phyloP scores from a whole-genome alignment of 2,797 vertebrate species.

The Melanotaenia maccullochi region DNA sequence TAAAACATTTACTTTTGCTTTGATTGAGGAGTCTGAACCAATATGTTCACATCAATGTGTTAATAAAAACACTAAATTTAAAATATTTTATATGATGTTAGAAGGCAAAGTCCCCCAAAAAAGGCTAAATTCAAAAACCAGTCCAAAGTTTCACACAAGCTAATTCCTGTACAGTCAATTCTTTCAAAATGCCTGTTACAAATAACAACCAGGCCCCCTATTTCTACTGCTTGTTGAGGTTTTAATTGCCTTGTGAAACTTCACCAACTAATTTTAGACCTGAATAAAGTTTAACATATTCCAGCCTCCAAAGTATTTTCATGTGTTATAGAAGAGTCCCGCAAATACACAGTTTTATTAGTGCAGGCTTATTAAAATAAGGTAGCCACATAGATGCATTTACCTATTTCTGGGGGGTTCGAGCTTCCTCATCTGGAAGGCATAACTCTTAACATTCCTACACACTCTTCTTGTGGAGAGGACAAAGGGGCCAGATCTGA shows the following conservation, averaged over 20 bases:
- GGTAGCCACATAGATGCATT: constrained; percentile 37
- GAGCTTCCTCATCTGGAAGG: constrained; percentile 68
- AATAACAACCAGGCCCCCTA: constrained; percentile 13
- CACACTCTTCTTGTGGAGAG: constrained; percentile 33
- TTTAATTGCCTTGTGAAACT: constrained; percentile 20
- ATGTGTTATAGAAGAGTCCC: constrained; percentile 36
- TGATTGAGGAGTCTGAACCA: background rate
- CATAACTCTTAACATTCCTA: constrained; percentile 65
- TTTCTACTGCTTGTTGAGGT: background rate
- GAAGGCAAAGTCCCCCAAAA: constrained; percentile 2
- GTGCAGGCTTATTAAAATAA: constrained; percentile 44
- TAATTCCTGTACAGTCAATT: background rate
- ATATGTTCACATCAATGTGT: background rate
- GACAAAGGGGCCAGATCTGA: constrained; percentile 35
- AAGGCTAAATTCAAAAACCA: background rate
- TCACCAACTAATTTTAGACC: constrained; percentile 24
- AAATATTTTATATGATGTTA: background rate
- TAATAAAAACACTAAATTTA: background rate
- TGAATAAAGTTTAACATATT: constrained; percentile 16
- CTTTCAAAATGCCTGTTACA: constrained; percentile 18
- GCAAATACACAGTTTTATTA: constrained; percentile 41
- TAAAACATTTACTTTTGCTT: background rate
- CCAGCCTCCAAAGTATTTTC: constrained; percentile 15
- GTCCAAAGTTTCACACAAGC: background rate
- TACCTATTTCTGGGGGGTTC: constrained; percentile 38